Percentiles rank a stretch among this genome's conserved stretches.
These are phyloP conservation scores for Oreohelix idahoensis DNA, from an alignment of 1,140 invertebrate genomes.

Conservation along the genomic window DNA sequence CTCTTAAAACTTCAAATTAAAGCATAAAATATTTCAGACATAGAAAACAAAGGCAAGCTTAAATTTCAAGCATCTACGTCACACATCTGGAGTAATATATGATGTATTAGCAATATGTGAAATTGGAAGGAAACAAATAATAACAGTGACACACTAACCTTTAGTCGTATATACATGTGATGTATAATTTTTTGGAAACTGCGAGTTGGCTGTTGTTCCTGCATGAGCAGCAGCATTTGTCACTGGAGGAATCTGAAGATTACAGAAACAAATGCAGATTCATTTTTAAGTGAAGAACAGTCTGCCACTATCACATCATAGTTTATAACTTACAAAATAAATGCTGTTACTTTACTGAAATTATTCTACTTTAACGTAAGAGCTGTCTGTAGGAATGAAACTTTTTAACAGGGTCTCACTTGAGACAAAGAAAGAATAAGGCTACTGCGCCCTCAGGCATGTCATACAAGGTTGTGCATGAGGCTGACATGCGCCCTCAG, in stretches of 20 bases:
- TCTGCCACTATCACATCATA: too few species aligned
- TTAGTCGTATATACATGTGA: constrained; percentile 70
- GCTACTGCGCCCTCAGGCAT: too few species aligned
- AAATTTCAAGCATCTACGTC: background rate
- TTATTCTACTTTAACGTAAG: too few species aligned
- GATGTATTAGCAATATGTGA: background rate
- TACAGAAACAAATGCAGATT: background rate
- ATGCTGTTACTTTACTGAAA: too few species aligned
- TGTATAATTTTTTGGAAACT: constrained; percentile 71
- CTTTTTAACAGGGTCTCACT: too few species aligned
- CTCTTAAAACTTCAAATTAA: background rate
- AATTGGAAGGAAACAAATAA: background rate
- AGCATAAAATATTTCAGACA: background rate
- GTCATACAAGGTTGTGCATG: too few species aligned
- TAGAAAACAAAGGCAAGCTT: background rate
- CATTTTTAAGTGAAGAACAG: too few species aligned
- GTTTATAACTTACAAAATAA: too few species aligned
- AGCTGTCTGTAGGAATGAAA: too few species aligned
- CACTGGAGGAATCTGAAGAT: constrained; percentile 68
- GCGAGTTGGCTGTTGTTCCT: constrained; percentile 67
- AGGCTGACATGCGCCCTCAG: too few species aligned
- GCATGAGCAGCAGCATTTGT: constrained; percentile 71
- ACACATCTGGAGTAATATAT: background rate
- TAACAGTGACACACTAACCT: constrained; percentile 48
- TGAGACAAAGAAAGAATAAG: too few species aligned